phyloP scores from a whole-genome alignment of 37 sponge, comb jelly and placozoan genomes.

The Ianthella basta region DNA sequence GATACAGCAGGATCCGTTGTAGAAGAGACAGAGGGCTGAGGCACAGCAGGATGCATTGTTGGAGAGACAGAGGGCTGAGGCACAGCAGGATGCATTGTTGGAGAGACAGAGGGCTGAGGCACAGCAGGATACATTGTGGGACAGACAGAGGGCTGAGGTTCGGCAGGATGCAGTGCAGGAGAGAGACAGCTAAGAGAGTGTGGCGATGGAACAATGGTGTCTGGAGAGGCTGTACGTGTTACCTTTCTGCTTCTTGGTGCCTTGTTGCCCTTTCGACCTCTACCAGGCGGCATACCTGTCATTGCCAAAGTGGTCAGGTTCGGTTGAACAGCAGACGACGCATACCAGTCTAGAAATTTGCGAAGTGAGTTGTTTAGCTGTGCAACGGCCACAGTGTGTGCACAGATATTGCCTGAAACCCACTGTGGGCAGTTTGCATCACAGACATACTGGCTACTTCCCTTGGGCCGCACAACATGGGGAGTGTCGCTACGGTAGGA shows the following conservation, averaged over 20 bases:
- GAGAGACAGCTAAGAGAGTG: too few relatives aligned
- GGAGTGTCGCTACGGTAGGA: too few relatives aligned
- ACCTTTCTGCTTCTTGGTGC: neutral
- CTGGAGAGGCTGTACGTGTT: neutral
- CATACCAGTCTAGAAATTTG: neutral
- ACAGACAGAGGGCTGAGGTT: neutral
- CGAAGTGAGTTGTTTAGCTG: neutral
- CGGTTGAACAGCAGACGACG: neutral
- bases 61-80: slow-evolving; percentile 85
- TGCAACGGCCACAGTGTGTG: neutral
- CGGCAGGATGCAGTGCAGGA: neutral
- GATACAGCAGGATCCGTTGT: too few relatives aligned
- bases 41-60: too few relatives aligned
- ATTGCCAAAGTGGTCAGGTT: neutral
- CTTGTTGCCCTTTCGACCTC: neutral
- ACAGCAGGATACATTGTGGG: slow-evolving; percentile 91
- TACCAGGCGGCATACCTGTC: neutral
- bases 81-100: too few relatives aligned
- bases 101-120: slow-evolving; percentile 92
- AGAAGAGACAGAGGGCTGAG: too few relatives aligned
- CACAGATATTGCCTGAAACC: too few relatives aligned
- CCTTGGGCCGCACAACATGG: too few relatives aligned
- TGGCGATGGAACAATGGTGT: neutral
- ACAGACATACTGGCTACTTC: too few relatives aligned
- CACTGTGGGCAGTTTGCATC: too few relatives aligned